These are phyloP conservation scores for Eristalis pertinax DNA, from an alignment of 2,888 invertebrate genomes.

Conservation along the genomic window DNA sequence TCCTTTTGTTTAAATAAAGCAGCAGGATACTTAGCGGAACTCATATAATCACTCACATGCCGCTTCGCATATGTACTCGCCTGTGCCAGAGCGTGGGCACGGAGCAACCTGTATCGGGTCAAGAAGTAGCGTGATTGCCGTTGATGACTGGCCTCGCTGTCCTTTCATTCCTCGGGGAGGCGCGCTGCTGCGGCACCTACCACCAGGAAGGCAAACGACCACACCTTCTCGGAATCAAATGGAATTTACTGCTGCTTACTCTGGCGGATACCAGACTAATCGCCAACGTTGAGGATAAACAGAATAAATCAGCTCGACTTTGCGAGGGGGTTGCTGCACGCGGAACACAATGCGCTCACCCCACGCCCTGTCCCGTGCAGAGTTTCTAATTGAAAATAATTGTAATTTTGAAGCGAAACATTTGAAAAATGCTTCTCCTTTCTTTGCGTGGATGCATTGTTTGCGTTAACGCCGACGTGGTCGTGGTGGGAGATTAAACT, in stretches of 20 bases:
- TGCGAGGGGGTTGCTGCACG: neutral
- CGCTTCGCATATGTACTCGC: neutral
- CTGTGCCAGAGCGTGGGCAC: neutral
- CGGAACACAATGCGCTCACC: neutral
- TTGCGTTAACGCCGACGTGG: neutral
- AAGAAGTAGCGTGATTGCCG: slow-evolving; percentile 32
- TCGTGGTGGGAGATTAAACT: neutral
- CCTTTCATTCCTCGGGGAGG: neutral
- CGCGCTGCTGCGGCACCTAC: neutral
- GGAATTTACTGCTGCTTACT: slow-evolving; percentile 27
- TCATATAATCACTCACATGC: slow-evolving; percentile 15
- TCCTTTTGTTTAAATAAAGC: slow-evolving; percentile 22
- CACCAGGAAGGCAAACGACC: neutral
- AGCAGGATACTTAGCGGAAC: slow-evolving; percentile 14
- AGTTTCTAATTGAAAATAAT: slow-evolving; percentile 19
- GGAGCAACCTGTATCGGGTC: slow-evolving; percentile 1
- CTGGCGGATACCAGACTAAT: neutral
- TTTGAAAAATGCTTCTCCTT: neutral
- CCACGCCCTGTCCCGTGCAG: neutral
- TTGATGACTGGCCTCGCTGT: neutral
- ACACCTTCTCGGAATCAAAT: slow-evolving; percentile 13
- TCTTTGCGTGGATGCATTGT: neutral
- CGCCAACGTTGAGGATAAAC: slow-evolving; percentile 2
- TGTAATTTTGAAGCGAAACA: slow-evolving; percentile 12
- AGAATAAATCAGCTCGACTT: slow-evolving; percentile 16